Conservation (phyloP, 2,888 invertebrate genomes). For the Drosophila testacea region DNA sequence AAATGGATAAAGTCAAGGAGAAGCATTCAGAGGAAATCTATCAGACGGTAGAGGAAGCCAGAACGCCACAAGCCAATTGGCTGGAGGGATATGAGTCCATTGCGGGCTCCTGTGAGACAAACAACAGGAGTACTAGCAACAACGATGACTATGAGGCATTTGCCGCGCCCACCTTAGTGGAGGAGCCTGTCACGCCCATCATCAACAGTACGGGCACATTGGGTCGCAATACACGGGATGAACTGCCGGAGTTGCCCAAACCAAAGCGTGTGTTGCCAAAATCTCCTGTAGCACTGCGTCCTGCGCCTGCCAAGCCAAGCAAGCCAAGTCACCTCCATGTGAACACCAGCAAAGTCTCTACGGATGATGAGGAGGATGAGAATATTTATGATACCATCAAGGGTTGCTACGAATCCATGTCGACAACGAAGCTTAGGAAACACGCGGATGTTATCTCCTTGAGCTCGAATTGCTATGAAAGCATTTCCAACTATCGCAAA, state of each 20-base stretch:
- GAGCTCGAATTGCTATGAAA: constrained; percentile 84
- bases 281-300: constrained; percentile 62
- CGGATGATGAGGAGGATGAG: constrained; percentile 83
- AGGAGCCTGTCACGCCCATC: constrained; percentile 37
- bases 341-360: constrained; percentile 3
- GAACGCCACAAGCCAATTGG: constrained; percentile 52
- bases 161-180: constrained; percentile 48
- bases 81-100: constrained; percentile 83
- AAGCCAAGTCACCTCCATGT: constrained; percentile 14
- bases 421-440: constrained; percentile 33
- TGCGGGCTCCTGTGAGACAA: constrained; percentile 67
- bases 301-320: constrained; percentile 63
- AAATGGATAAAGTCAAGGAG: constrained; percentile 24
- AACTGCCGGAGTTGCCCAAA: constrained; percentile 79
- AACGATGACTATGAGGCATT: constrained; percentile 84
- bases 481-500: constrained; percentile 79
- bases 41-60: constrained; percentile 82
- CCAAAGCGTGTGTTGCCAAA: constrained; percentile 82
- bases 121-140: background rate
- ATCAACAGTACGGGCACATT: constrained; percentile 62
- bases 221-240: constrained; percentile 81
- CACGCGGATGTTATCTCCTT: constrained; percentile 75
- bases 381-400: constrained; percentile 89
- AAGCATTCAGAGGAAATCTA: constrained; percentile 78
- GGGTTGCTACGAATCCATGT: constrained; percentile 84